phyloP scores from a whole-genome alignment of 2,888 invertebrate species.

The Brachyptera risi region DNA sequence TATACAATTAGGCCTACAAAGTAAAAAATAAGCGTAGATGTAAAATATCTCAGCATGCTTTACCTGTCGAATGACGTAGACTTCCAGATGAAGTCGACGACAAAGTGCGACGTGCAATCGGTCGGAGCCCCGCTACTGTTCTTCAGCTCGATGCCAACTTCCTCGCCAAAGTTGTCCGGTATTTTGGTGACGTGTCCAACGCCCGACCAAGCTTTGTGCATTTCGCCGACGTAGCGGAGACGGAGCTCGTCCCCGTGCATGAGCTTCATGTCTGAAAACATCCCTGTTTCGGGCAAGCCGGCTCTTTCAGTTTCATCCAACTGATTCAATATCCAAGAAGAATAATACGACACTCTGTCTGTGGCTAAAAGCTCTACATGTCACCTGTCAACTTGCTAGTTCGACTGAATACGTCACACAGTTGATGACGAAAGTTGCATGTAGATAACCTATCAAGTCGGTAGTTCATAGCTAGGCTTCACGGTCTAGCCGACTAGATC shows the following conservation, averaged over 20 bases:
- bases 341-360: too few species aligned
- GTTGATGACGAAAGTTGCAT: too few species aligned
- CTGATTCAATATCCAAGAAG: too few species aligned
- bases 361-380: too few species aligned
- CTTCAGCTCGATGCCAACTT: constrained; percentile 95
- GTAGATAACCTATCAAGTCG: too few species aligned
- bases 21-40: too few species aligned
- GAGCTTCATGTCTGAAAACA: constrained; percentile 79
- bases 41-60: constrained; percentile 30
- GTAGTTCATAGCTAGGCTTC: too few species aligned
- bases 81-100: constrained; percentile 99
- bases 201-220: constrained; percentile 95
- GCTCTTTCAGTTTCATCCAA: too few species aligned
- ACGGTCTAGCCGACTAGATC: too few species aligned
- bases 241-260: constrained; percentile 99
- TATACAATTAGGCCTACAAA: too few species aligned
- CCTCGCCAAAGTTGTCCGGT: constrained; percentile 94
- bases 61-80: constrained; percentile 95
- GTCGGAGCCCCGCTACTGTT: constrained; percentile 87
- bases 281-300: neutral
- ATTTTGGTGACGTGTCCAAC: constrained; percentile 97
- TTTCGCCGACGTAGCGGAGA: constrained; percentile 86
- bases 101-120: constrained; percentile 92
- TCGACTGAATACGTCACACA: too few species aligned
- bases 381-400: too few species aligned